Conservation (phyloP, 2,113 vertebrate genomes). For the Silurus glanis region DNA sequence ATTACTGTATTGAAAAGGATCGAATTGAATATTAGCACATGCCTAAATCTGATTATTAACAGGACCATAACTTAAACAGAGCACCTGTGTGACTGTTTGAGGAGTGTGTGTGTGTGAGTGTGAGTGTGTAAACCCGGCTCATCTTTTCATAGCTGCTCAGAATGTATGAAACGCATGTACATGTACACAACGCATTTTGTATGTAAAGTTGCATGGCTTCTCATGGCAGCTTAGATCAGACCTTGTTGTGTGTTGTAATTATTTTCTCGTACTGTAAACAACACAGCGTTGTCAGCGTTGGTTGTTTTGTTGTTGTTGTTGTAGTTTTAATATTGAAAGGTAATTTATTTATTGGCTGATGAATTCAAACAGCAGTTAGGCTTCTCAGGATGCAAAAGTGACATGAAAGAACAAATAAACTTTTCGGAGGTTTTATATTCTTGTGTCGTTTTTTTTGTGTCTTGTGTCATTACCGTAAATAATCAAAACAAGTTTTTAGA, state of each 20-base stretch:
- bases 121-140: neutral
- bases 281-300: neutral
- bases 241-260: slow-evolving; percentile 7
- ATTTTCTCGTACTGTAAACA: slow-evolving; percentile 57
- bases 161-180: slow-evolving; percentile 14
- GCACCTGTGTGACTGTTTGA: neutral
- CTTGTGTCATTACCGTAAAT: neutral
- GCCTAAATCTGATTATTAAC: neutral
- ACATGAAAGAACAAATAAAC: slow-evolving; percentile 70
- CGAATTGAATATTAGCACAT: neutral
- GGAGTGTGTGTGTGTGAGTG: neutral
- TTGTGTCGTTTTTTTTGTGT: slow-evolving; percentile 16
- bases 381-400: slow-evolving; percentile 69
- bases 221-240: slow-evolving; percentile 10
- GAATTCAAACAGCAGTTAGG: slow-evolving; percentile 60
- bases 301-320: slow-evolving; percentile 47
- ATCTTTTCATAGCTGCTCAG: neutral
- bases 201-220: slow-evolving; percentile 28
- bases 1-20: neutral
- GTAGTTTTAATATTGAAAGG: slow-evolving; percentile 58
- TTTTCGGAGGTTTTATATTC: slow-evolving; percentile 52
- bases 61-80: neutral
- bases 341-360: slow-evolving; percentile 68
- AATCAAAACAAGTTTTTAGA: too few species aligned
- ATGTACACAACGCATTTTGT: neutral